Evolutionary conservation across 2,113 vertebrate species (phyloP), one percentile per base, ranked within the genome.

Genomic region (Pogonocichla stellata): DNA sequence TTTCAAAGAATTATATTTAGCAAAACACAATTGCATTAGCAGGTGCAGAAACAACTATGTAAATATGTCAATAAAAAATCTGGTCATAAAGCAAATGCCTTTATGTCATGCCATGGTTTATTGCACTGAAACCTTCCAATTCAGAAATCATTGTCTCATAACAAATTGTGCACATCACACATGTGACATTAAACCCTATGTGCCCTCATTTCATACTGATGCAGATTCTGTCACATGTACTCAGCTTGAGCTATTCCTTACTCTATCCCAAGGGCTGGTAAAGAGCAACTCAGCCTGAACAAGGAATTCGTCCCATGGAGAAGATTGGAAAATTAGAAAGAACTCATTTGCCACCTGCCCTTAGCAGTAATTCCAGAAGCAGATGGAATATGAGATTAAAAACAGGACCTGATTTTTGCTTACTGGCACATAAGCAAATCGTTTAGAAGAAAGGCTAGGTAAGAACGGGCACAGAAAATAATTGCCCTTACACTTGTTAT

Each of bases 331-430:
- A 95, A 93, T 92, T 70, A 88, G 88, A 72, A 94, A 77, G 31
- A 84, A 79, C 50, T 82, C 78, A 94, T 95, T 95, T 97, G 91
- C 92, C 88, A 94, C 92, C 93, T 97, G 96, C 57, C 86, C 60
- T 94, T 90, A 81, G 51, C 50, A 87, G 87, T 86, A 95, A 93
- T 94, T 96, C 60, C 80, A 92, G 87, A 89, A 95, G 56, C 95
- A 97, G 95, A 96, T 95, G 93, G 94, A 95, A 97, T 95, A 96
- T 86, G 80, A 97, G 66, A 95, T 95, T 95, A 93, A 94, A 96
- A 85, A 33, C 5, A 92, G 48, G 75, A 77, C 42, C 26, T 74
- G 34, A 9, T 78, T 85, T 93, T 93, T 74, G 34, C 58, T 89
- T 79, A 78, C 75, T 95, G 51, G 64, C 66, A 34, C 57, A 89